Evolutionary conservation across 2,797 vertebrate species (phyloP), one percentile per base, ranked within the genome.

Genomic region (Monodelphis domestica): DNA sequence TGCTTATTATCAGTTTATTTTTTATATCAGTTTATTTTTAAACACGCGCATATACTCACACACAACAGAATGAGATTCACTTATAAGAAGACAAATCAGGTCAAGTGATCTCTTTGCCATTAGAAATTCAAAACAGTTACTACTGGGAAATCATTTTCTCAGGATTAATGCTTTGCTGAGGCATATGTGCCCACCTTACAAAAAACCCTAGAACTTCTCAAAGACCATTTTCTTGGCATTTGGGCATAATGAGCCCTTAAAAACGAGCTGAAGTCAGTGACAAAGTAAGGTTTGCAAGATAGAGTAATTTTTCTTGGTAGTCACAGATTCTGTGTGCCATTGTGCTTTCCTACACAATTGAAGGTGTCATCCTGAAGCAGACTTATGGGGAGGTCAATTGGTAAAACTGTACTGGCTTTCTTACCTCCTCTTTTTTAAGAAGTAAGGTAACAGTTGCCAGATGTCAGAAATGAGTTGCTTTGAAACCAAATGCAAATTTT

Each of bases 401-500:
- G 3, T 89, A 55, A 78, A 1, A n/a, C 38, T 57, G n/a, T 26
- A 7, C 92, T 92, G 29, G 30, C 51, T 93, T 53, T 84, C 53
- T 87, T 95, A n/a, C 6, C 93, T 52, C 87, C 38, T 5, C 12
- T 45, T 38, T 95, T 91, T 53, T 93, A 87, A 95, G 78, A 29
- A 2, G 4, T 92, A 91, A 53, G 30, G 12, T 55, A 94, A 97
- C 2, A 78, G 4, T 10, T 15, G 52, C 91, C 84, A 91, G 54
- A 89, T 45, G 45, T 38, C 93, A 93, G 95, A 88, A 1, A 1
- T 10, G 53, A 9, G 52, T 45, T 90, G 0, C 30, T 57, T 91
- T 57, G 52, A 96, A 96, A 54, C 53, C 89, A 90, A 93, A 90
- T 53, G 87, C 54, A 84, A 87, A 88, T 12, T 54, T 91, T 50